These are phyloP conservation scores for Agrochola circellaris DNA, from an alignment of 2,888 invertebrate species.

Conservation along the genomic window DNA sequence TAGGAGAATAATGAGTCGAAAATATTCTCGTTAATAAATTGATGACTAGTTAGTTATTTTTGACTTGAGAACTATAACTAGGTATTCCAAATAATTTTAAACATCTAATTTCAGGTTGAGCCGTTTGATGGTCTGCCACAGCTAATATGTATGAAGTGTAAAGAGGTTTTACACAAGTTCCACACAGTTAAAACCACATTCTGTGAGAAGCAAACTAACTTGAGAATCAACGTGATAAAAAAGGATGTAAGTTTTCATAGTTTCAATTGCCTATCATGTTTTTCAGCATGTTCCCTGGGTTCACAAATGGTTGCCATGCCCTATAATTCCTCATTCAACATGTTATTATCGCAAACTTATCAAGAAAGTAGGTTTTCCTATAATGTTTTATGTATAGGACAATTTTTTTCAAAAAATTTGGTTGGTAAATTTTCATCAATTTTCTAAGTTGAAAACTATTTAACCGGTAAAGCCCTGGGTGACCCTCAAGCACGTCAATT, in stretches of 20 bases:
- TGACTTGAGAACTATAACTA: neutral
- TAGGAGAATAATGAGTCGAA: neutral
- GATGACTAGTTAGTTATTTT: neutral
- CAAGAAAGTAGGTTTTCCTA: neutral
- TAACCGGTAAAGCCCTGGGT: no score
- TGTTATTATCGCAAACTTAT: neutral
- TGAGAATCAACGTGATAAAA: constrained; percentile 67
- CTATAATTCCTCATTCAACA: neutral
- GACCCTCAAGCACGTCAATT: no score
- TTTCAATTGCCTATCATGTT: neutral
- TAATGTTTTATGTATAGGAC: no score
- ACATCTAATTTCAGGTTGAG: constrained; percentile 74
- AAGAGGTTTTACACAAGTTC: constrained; percentile 75
- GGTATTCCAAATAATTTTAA: neutral
- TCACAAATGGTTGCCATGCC: neutral
- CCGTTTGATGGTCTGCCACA: constrained; percentile 87
- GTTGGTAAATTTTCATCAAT: no score
- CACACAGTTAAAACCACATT: constrained; percentile 74
- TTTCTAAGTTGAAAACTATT: no score
- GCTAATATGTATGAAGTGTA: constrained; percentile 84
- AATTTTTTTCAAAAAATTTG: no score
- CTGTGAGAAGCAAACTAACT: constrained; percentile 78
- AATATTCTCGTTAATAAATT: neutral
- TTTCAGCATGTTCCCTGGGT: neutral
- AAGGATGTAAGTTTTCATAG: constrained; percentile 71